Conservation (phyloP, 2,888 invertebrate species). For the Nycteola revayana region DNA sequence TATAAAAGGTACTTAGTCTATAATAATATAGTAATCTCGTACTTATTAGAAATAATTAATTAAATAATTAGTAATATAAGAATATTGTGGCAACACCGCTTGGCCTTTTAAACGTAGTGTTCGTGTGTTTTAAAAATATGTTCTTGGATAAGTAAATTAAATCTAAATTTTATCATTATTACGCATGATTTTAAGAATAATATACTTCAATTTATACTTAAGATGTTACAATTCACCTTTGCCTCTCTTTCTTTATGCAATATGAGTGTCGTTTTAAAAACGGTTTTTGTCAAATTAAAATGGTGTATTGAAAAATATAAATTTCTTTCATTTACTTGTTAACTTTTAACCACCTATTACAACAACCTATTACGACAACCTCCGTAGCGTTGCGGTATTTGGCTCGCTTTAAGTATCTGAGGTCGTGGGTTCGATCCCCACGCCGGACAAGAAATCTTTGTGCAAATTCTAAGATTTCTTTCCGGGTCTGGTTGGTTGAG, state of each 20-base stretch:
- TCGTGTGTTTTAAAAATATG: constrained; percentile 62
- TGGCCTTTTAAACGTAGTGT: constrained; percentile 79
- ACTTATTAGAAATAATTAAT: constrained; percentile 44
- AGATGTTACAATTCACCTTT: constrained; percentile 68
- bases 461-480: no score
- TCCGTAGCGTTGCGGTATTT: no score
- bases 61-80: constrained; percentile 35
- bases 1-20: constrained; percentile 26
- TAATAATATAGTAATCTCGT: constrained; percentile 54
- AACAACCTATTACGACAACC: no score
- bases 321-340: constrained; percentile 32
- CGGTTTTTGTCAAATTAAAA: constrained; percentile 75
- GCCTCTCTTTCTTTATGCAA: constrained; percentile 75
- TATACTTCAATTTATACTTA: no score
- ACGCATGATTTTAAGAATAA: constrained; percentile 53
- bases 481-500: no score
- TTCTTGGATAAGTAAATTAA: constrained; percentile 38
- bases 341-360: no score
- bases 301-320: constrained; percentile 62
- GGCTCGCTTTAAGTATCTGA: no score
- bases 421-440: no score
- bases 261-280: constrained; percentile 80
- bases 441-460: no score
- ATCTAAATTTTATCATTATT: constrained; percentile 45
- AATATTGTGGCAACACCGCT: constrained; percentile 79